Percentiles rank a stretch among this genome's conserved stretches.
These are phyloP conservation scores for Ctenodactylus gundi DNA, from an alignment of 2,113 vertebrate species.

Conservation along the genomic window DNA sequence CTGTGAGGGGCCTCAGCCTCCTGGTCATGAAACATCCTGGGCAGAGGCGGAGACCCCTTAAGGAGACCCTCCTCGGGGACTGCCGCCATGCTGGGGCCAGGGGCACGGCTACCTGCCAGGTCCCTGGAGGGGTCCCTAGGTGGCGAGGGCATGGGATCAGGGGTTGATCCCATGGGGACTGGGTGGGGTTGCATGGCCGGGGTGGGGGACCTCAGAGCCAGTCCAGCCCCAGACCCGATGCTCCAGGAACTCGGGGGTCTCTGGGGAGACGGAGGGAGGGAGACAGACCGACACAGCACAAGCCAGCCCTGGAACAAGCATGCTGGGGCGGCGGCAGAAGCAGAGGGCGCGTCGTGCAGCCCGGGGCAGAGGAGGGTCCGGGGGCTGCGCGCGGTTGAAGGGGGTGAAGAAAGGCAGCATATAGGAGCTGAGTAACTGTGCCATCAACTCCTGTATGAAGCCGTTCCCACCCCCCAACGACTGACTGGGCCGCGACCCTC, in stretches of 20 bases:
- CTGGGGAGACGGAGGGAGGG: background rate
- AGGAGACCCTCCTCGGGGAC: constrained; percentile 64
- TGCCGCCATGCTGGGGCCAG: background rate
- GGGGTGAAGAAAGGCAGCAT: constrained; percentile 64
- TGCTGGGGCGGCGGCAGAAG: background rate
- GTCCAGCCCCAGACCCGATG: background rate
- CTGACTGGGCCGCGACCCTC: constrained; percentile 59
- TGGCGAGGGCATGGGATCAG: background rate
- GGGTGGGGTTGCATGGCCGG: no score
- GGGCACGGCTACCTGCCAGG: background rate
- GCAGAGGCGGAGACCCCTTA: constrained; percentile 68
- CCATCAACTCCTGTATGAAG: constrained; percentile 62
- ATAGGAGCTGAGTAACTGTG: constrained; percentile 58
- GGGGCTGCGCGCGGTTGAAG: constrained; percentile 43
- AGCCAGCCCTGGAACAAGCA: background rate
- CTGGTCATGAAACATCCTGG: constrained; percentile 72
- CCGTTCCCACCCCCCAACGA: constrained; percentile 70
- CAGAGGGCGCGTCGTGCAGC: background rate
- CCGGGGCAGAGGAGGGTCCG: constrained; percentile 49
- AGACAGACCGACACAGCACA: no score
- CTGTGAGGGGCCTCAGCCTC: constrained; percentile 72
- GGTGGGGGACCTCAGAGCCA: background rate
- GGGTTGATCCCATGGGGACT: background rate
- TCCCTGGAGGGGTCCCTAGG: background rate
- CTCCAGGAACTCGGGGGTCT: background rate